Evolutionary conservation across 2,888 invertebrate genomes (phyloP), one percentile per base, ranked within the genome.

Genomic region (Calephelis perditalis): DNA sequence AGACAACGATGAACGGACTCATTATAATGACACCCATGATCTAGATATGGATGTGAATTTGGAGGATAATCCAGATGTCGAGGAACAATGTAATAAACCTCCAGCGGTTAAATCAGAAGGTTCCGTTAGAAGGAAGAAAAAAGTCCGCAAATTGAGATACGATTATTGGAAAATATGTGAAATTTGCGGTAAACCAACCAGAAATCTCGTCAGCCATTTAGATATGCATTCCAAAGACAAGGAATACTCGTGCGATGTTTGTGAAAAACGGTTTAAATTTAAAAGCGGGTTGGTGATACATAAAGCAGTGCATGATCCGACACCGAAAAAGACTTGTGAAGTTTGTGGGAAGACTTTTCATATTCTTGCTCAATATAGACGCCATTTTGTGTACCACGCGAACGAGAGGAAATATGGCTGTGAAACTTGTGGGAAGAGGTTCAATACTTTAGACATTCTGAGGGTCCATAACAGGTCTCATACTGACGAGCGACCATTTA

Each of bases 341-440:
- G 82, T 88, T 8, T 88, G 92, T 71, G 91, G 91, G 3, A 92
- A 91, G 67, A 84, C 87, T 1, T 92, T 92, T 70, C 89, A 89
- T 64, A 81, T 91, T 12, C 69, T 91, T 56, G 86, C 90, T 5
- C 90, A 91, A 67, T 89, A 92, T 58, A 78, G 84, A 26, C 77
- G 91, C 36, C 92, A 92, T 65, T 86, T 81, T 63, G 83, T 87
- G 1, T 91, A 91, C 64, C 92, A 92, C 71, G 91, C 91, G 1
- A 91, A 91, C 61, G 91, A 92, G 68, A 82, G 91, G 68, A 91
- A 88, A 55, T 88, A 82, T 68, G 82, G 80, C 7, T 92, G 92
- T 62, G 84, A 87, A 6, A 86, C 91, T 0, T 92, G 92, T 64
- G 90, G 91, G 0, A 92, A 92, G 67, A 75, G 91, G 8, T 92